A percentile compares a stretch with the other conserved stretches of the same genome.
phyloP scores from a whole-genome alignment of 2,113 vertebrate species.

The Notarius quadriscutis region DNA sequence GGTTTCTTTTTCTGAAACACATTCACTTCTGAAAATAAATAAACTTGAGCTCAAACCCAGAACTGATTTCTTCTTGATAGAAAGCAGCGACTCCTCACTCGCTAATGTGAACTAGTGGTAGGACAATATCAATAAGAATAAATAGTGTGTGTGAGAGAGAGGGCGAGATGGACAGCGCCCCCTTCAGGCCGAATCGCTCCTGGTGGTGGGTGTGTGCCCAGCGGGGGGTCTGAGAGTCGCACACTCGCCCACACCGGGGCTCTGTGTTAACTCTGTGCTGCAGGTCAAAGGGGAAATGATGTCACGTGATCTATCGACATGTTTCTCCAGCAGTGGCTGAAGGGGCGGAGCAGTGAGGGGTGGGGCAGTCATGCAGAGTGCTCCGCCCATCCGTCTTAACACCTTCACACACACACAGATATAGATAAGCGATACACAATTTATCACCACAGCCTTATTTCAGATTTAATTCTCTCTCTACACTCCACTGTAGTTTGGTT shows the following conservation, averaged over 20 bases:
- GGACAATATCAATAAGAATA: not conserved
- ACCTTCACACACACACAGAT: slow-evolving; percentile 68
- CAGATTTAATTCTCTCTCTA: not conserved
- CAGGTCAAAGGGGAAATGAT: slow-evolving; percentile 77
- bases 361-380: slow-evolving; percentile 82
- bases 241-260: slow-evolving; percentile 73
- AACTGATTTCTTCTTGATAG: not conserved
- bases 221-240: slow-evolving; percentile 75
- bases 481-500: not conserved
- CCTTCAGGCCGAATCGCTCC: slow-evolving; percentile 69
- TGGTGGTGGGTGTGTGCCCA: slow-evolving; percentile 68
- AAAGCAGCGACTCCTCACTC: no score
- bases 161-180: not conserved
- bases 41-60: no score
- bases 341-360: slow-evolving; percentile 70
- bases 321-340: slow-evolving; percentile 73
- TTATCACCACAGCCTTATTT: not conserved
- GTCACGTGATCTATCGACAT: slow-evolving; percentile 75
- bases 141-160: not conserved
- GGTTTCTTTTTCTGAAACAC: not conserved
- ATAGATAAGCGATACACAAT: not conserved
- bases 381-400: slow-evolving; percentile 80
- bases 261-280: slow-evolving; percentile 75
- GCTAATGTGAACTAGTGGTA: not conserved
- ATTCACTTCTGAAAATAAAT: no score